Conservation (phyloP, 2,888 invertebrate genomes). For the Colletes collaris region DNA sequence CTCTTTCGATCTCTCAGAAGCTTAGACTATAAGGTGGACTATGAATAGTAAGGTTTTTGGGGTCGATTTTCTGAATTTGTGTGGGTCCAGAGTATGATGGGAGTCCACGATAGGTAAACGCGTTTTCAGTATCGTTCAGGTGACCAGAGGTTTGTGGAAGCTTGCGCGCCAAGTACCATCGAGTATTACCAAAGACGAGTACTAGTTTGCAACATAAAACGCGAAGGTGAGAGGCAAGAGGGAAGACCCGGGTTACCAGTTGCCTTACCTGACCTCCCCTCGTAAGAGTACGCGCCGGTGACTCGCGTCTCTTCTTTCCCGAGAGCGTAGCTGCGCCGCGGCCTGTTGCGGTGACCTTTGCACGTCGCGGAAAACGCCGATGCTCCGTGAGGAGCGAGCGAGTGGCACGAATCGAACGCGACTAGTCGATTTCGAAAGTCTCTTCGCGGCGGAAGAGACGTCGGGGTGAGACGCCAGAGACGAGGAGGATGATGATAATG, state of each 20-base stretch:
- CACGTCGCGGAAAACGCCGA: constrained; percentile 73
- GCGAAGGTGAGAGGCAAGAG: constrained; percentile 69
- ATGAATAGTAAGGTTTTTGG: too few relatives aligned
- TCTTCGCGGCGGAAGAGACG: constrained; percentile 62
- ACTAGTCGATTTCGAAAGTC: constrained; percentile 71
- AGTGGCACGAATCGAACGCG: constrained; percentile 72
- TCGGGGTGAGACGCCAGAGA: constrained; percentile 58
- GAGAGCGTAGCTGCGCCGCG: constrained; percentile 58
- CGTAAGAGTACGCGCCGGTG: constrained; percentile 71
- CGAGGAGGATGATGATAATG: constrained; percentile 66
- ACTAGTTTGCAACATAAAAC: constrained; percentile 70
- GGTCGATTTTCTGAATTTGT: too few relatives aligned
- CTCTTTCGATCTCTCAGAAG: too few relatives aligned
- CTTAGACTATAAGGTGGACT: too few relatives aligned
- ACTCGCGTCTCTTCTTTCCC: constrained; percentile 72
- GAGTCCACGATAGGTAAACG: not conserved
- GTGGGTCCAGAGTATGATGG: not conserved
- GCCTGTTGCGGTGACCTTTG: constrained; percentile 70
- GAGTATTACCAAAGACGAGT: constrained; percentile 68
- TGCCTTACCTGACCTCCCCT: constrained; percentile 72
- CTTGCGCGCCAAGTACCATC: constrained; percentile 43
- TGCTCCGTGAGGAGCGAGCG: constrained; percentile 68
- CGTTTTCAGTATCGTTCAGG: not conserved
- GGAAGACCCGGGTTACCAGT: constrained; percentile 69
- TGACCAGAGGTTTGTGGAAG: constrained; percentile 29